Percentiles rank a stretch among this genome's conserved stretches.
Conservation (phyloP, 2,113 vertebrate species). For the Nycticebus coucang region DNA sequence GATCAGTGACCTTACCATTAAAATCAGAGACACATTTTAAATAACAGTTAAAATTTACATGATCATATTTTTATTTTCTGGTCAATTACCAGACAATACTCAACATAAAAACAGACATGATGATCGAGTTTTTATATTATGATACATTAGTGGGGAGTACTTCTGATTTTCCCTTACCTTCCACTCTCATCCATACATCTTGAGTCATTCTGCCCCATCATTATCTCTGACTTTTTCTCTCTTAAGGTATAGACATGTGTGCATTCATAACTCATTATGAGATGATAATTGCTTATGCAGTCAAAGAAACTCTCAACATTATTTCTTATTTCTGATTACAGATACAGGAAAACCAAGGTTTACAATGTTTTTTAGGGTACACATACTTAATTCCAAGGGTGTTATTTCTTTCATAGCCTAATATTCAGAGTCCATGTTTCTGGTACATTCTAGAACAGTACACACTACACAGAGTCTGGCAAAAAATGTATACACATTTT, state of each 20-base stretch:
- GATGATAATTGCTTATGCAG: background rate
- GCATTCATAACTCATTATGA: background rate
- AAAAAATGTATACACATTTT: no score
- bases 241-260: background rate
- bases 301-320: background rate
- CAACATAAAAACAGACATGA: slow-evolving; percentile 40
- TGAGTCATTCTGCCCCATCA: background rate
- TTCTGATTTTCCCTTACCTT: slow-evolving; percentile 24
- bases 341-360: background rate
- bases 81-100: slow-evolving; percentile 54
- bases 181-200: background rate
- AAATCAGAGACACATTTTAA: slow-evolving; percentile 79
- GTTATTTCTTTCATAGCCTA: background rate
- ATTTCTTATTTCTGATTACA: slow-evolving; percentile 27
- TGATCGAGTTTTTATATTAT: slow-evolving; percentile 38
- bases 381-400: background rate
- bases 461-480: background rate
- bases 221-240: background rate
- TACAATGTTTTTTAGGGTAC: background rate
- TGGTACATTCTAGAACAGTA: background rate
- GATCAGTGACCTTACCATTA: slow-evolving; percentile 56
- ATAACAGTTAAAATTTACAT: slow-evolving; percentile 77
- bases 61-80: slow-evolving; percentile 62
- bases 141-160: slow-evolving; percentile 34
- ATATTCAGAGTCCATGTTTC: background rate